These are phyloP conservation scores for Seira ritae DNA, from an alignment of 2,888 invertebrate species.

Conservation along the genomic window DNA sequence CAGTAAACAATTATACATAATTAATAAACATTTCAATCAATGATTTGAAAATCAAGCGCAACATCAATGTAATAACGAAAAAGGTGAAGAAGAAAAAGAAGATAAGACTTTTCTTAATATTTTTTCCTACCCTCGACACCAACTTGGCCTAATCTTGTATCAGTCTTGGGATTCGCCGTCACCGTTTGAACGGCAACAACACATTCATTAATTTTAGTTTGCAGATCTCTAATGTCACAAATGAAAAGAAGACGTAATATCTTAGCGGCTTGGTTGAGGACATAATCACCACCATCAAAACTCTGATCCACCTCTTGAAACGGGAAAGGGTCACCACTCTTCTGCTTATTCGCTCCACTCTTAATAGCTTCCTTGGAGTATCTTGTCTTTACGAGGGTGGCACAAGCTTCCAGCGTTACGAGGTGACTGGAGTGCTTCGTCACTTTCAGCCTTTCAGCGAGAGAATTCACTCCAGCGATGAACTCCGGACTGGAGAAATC, in stretches of 20 bases:
- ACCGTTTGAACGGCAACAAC: conserved; percentile 94
- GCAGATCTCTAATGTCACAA: conserved; percentile 88
- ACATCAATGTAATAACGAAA: not conserved
- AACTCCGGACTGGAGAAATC: conserved; percentile 91
- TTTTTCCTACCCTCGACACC: conserved; percentile 77
- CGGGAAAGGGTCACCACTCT: conserved; percentile 54
- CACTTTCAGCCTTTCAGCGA: conserved; percentile 88
- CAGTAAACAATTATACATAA: too few species aligned
- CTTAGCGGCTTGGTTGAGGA: conserved; percentile 84
- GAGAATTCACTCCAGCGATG: conserved; percentile 85
- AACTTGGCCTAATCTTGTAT: conserved; percentile 94
- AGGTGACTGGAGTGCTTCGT: conserved; percentile 88
- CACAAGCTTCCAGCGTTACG: conserved; percentile 83
- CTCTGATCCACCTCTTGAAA: conserved; percentile 77
- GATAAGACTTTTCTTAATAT: too few species aligned
- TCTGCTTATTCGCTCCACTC: conserved; percentile 77
- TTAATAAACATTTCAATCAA: too few species aligned
- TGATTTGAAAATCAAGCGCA: too few species aligned
- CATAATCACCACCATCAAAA: conserved; percentile 81
- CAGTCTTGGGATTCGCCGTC: conserved; percentile 98
- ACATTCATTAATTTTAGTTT: conserved; percentile 95
- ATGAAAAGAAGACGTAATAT: conserved; percentile 88
- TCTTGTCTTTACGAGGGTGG: conserved; percentile 79
- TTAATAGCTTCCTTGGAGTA: conserved; percentile 80
- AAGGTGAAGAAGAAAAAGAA: not conserved